Percentiles rank a stretch among this genome's conserved stretches.
Conservation (phyloP, 1,140 invertebrate genomes). For the Zaprionus nigranus region DNA sequence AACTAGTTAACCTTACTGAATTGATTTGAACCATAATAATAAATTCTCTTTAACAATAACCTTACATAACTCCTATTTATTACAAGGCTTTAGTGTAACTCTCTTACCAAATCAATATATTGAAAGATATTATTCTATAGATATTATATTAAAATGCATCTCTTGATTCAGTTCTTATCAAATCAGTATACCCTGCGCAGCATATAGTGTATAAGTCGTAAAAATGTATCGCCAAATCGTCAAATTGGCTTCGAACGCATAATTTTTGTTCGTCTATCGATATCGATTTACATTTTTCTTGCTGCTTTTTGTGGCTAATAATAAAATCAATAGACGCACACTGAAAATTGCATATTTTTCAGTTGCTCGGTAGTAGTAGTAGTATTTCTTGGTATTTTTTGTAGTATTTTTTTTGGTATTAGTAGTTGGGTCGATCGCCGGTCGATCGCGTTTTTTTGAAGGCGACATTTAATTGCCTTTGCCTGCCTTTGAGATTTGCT, state of each 20-base stretch:
- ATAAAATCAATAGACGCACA: constrained; percentile 82
- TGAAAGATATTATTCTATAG: neutral
- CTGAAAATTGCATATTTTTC: constrained; percentile 69
- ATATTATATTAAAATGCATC: neutral
- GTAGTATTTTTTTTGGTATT: constrained; percentile 37
- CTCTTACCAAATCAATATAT: neutral
- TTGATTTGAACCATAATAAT: too few relatives aligned
- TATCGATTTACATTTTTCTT: constrained; percentile 80
- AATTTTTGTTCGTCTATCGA: constrained; percentile 72
- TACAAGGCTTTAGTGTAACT: too few relatives aligned
- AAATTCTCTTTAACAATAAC: too few relatives aligned
- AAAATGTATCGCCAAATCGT: constrained; percentile 58
- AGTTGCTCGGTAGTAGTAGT: constrained; percentile 14
- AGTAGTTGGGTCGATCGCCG: neutral
- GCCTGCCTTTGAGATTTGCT: constrained; percentile 49
- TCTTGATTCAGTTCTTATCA: neutral
- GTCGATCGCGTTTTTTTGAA: constrained; percentile 56
- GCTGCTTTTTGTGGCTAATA: constrained; percentile 73
- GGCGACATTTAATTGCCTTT: constrained; percentile 77
- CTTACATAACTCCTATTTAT: too few relatives aligned
- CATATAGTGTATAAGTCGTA: constrained; percentile 33
- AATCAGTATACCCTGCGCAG: neutral
- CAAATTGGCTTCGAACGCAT: constrained; percentile 74
- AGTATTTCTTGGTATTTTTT: constrained; percentile 1
- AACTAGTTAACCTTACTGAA: too few relatives aligned